Base-by-base conservation (phyloP, 1,140 invertebrate species). In the Meloidogyne hapla region DNA sequence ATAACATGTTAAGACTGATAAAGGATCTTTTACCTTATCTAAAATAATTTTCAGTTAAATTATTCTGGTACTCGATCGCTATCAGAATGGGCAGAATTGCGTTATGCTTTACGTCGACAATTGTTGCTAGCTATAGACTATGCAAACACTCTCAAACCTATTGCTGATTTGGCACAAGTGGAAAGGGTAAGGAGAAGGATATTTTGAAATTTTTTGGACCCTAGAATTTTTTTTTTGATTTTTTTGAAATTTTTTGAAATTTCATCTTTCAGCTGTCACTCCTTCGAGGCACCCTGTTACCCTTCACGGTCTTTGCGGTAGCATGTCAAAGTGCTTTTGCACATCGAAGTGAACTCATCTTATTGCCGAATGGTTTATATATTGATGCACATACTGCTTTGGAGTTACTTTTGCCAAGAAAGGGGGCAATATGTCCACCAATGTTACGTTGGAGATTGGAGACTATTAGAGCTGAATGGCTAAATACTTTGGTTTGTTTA, bases 131-230 rank as follows among this genome's bases (percentile, higher is more conserved):
- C 80, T 12, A 74, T 86, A 66, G 84, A 86, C 83, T 86, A 87
- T 73, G 81, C 79, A n/a, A 87, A 87, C 48, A 86, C 84, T 33
- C 67, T 86, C n/a, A 87, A 87, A 70, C 84, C 84, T 8, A 83
- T 86, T 48, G 84, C 84, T 28, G 84, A 86, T 70, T 45, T 87
- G 28, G 56, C 68, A 21, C 72, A 78, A 12, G 48, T 73, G 13
- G 78, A 87, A 73, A 83, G 85, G 81, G 84, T 85, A 26, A 15
- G 73, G 26, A 18, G 26, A 68, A 26, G 21, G 21, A 15, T 68
- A 21, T 68, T n/a, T 33, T 28, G 42, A 5, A 68, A 15, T 1
- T 56, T n/a, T n/a, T n/a, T n/a, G n/a, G n/a, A 25, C 62, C 62
- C 21, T 1, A 1, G 21, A 13, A 2, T 12, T 8, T 33, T 33